Evolutionary conservation across 2,797 vertebrate genomes (phyloP).

Genomic region (Adrianichthys oophorus): DNA sequence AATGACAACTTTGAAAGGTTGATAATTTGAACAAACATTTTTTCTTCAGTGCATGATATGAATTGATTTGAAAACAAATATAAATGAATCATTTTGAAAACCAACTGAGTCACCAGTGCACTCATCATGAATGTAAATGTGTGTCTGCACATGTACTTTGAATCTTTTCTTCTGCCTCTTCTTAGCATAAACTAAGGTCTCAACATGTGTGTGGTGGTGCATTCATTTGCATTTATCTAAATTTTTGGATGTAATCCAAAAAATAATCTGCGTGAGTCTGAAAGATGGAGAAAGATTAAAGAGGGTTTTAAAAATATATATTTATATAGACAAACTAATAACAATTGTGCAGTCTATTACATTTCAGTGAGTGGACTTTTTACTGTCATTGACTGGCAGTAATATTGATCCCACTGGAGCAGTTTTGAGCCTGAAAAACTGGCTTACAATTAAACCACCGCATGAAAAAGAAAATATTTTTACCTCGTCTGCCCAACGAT

Average conservation of each 20-base stretch:
- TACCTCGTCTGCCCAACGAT: conserved; percentile 1
- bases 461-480: not conserved
- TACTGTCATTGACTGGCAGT: not conserved
- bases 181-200: too few relatives aligned
- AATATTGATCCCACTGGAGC: not conserved
- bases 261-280: not conserved
- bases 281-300: not conserved
- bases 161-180: too few relatives aligned
- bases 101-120: not conserved
- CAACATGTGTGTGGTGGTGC: too few relatives aligned
- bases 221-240: too few relatives aligned
- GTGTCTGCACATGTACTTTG: too few relatives aligned
- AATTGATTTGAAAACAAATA: too few relatives aligned
- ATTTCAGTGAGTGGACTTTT: not conserved
- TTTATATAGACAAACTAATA: not conserved
- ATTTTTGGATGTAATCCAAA: too few relatives aligned
- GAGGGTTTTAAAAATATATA: not conserved
- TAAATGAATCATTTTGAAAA: not conserved
- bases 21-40: too few relatives aligned
- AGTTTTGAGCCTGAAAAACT: conserved; percentile 1
- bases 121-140: conserved; percentile 1
- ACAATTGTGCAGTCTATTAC: not conserved
- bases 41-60: too few relatives aligned
- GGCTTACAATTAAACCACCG: conserved; percentile 1
- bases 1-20: too few relatives aligned